Evolutionary conservation across 2,113 vertebrate species (phyloP), one percentile per base, ranked within the genome.

Genomic region (Peromyscus polionotus): DNA sequence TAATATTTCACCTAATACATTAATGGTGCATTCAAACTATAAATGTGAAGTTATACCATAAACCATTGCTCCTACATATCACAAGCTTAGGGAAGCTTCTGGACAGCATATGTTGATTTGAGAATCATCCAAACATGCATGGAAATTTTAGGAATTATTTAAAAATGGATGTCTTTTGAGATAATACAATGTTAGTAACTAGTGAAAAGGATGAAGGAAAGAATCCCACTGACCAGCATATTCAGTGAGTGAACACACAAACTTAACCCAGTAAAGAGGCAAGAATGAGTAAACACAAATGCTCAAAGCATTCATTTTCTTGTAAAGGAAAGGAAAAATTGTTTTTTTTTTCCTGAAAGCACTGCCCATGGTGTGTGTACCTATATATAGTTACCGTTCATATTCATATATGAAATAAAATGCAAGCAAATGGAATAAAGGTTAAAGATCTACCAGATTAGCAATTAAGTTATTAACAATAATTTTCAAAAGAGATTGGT

Each of bases 181-280:
- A 51, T 22, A 94, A 86, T 70, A 95, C 28, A 93, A 87, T 94
- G 79, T 63, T 63, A 90, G 2, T 79, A 95, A 90, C 2, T 79
- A 94, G 48, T 48, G 28, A 84, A 93, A 90, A 81, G 8, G 24
- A 20, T 22, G 3, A 83, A 93, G 20, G 17, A 59, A 88, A 93
- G 2, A 86, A 59, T 88, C 1, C 1, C 42, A 12, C 65, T 59
- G 26, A 81, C 13, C 0, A 42, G 67, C 33, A 72, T 45, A 67
- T 72, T 84, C 9, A 92, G 57, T 20, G 84, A 95, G 88, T 63
- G 24, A 95, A 88, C 6, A 90, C 57, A 59, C 7, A 6, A 75
- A 80, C 4, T 54, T 1, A 45, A 1, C 4, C 68, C 90, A 54
- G 31, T n/a, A 84, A 96, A 80, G 14, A 1, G 31, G 4, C 17